Conservation (phyloP, 2,113 vertebrate genomes). For the Nipponia nippon region DNA sequence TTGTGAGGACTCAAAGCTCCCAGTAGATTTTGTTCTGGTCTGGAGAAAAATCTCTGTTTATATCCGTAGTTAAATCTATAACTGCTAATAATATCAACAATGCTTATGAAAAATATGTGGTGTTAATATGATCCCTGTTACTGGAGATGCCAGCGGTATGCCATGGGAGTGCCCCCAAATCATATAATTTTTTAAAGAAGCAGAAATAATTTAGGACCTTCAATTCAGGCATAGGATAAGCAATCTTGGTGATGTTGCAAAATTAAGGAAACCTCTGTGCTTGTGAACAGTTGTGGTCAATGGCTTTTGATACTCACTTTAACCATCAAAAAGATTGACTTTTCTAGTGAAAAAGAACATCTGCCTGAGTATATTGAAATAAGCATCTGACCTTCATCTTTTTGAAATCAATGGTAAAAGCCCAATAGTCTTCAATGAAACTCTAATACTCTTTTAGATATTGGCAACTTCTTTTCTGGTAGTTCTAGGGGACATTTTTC, state of each 20-base stretch:
- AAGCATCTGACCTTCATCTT: neutral
- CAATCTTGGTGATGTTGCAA: neutral
- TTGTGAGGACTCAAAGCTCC: slow-evolving; percentile 4
- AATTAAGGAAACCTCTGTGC: neutral
- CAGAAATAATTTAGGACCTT: neutral
- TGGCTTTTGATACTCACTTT: neutral
- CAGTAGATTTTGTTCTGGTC: neutral
- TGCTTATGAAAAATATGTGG: neutral
- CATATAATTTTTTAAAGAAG: neutral
- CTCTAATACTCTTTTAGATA: neutral
- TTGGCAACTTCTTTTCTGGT: neutral
- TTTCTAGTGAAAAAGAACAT: neutral
- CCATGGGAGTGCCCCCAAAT: neutral
- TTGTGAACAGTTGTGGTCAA: neutral
- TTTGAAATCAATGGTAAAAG: neutral
- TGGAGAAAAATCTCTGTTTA: neutral
- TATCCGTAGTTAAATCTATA: neutral
- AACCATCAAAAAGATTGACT: neutral
- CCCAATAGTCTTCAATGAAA: neutral
- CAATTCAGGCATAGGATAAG: neutral
- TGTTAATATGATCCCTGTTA: neutral
- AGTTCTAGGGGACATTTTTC: neutral
- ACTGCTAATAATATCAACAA: neutral
- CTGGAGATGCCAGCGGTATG: neutral
- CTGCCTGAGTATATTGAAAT: neutral